Evolutionary conservation across 2,113 vertebrate genomes (phyloP), one percentile per base, ranked within the genome.

Genomic region (Hippoglossus stenolepis): DNA sequence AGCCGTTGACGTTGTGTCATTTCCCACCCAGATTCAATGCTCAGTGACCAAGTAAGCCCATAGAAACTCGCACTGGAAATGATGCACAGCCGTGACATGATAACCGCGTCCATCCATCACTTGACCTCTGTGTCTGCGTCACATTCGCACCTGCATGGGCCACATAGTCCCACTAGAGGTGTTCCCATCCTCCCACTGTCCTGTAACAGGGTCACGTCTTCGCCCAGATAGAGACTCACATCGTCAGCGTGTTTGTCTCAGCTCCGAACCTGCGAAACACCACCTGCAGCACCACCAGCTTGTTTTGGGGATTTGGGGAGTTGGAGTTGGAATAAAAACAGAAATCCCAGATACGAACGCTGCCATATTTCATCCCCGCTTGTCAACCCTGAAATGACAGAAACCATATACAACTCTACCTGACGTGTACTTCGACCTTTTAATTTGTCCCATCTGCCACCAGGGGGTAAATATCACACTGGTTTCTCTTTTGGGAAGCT

Each of bases 1-100:
- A 69, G 24, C 65, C 65, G 74, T 68, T 79, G 70, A 76, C 47
- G 3, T 45, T 73, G 54, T 66, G 53, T 67, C 75, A 70, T 61
- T 49, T 61, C 40, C 51, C 20, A n/a, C 24, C 61, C 2, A 63
- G 77, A 83, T 68, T 72, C 60, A 70, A 18, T 60, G 65, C 64
- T 63, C 40, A 5, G 11, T 57, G 28, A 45, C 53, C 28, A 15
- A 26, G 45, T 56, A 38, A 66, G 51, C 26, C 11, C 15, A 53
- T 59, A 65, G 72, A 60, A 64, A 38, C 26, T 53, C 8, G 0
- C 53, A 11, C 17, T 28, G 15, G 23, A 35, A 26, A 70, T n/a
- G 1, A 74, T 54, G 47, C 58, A 53, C 35, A 15, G 13, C 59
- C 21, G 12, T 5, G 23, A 40, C 18, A n/a, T 18, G 40, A 21